Base-by-base conservation (phyloP, 2,797 vertebrate species). In the Menidia menidia region DNA sequence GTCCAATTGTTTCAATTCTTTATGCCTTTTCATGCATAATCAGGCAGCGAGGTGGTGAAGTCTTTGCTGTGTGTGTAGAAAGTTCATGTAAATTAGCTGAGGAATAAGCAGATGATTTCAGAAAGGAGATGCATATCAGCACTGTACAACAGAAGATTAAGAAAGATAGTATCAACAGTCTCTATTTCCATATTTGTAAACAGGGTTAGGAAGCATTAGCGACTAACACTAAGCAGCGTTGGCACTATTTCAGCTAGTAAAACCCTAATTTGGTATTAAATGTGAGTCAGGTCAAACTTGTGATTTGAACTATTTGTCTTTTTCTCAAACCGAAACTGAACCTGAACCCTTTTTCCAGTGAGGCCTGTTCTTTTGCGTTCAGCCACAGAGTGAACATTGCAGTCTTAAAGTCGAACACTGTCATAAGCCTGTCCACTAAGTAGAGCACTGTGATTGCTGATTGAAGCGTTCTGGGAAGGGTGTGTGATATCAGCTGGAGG, bases 381-480 rank as follows among this genome's bases (percentile, higher is more conserved):
- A 14, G 15, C 9, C 56, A 30, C 42, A 30, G 32, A 13, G 14
- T 13, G 35, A 39, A 39, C 10, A 39, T 39, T 39, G 10, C 35
- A 39, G 4, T 10, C 35, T 39, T 39, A 2, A 39, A 25, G 1
- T 25, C 9, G 11, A 3, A 18, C 1, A 39, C 11, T 1, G 42
- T 77, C 44, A 42, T 69, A 45, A 33, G 15, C 62, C 31, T 25
- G 25, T 25, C 25, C 25, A 25, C 1, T 1, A 15, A 54, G 47
- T 55, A 13, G 57, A 10, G 64, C 48, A 44, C 61, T 18, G 2
- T 42, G 25, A 25, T 25, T 25, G 16, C 54, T 67, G 68, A 55
- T 48, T n/a, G 16, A 15, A 11, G 30, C 14, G 47, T 77, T 65
- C 50, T 60, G 4, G 15, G 6, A 63, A 80, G 57, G 59, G 77